These are phyloP conservation scores for Odontesthes bonariensis DNA, from an alignment of 2,113 vertebrate genomes.

Conservation along the genomic window DNA sequence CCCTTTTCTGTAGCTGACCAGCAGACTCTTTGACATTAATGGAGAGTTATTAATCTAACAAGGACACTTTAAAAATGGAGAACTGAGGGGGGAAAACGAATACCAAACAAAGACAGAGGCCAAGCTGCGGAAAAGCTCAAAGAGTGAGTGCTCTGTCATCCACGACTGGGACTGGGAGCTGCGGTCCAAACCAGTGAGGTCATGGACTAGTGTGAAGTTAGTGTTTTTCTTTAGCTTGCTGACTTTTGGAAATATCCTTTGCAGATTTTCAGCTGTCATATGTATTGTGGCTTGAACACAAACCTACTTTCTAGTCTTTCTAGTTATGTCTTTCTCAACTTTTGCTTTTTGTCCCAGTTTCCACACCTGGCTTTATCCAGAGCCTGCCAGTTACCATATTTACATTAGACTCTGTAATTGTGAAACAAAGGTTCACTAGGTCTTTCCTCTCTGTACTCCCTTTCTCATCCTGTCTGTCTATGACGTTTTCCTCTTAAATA, in stretches of 20 bases:
- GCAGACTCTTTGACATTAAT: conserved; percentile 34
- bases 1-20: conserved; percentile 35
- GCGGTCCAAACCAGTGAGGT: conserved; percentile 77
- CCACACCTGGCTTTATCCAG: conserved; percentile 61
- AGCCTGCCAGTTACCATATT: conserved; percentile 47
- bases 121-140: conserved; percentile 43
- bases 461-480: conserved; percentile 39
- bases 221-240: conserved; percentile 68
- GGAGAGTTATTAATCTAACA: conserved; percentile 43
- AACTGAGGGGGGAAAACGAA: conserved; percentile 15
- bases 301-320: conserved; percentile 43
- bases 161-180: conserved; percentile 60
- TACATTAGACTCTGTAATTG: conserved; percentile 61
- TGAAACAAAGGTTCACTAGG: conserved; percentile 61
- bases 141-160: conserved; percentile 73
- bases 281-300: conserved; percentile 51
- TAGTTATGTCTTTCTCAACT: conserved; percentile 47
- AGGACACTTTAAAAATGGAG: conserved; percentile 34
- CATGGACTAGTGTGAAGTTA: conserved; percentile 69
- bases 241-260: conserved; percentile 65
- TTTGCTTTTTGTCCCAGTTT: conserved; percentile 66
- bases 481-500: conserved; percentile 71
- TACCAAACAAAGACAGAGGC: conserved; percentile 47
- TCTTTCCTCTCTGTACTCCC: conserved; percentile 50
- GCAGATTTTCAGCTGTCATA: conserved; percentile 66